A percentile compares a stretch with the other conserved stretches of the same genome.
Conservation (phyloP, 1,140 invertebrate species). For the Charaxes varanes region DNA sequence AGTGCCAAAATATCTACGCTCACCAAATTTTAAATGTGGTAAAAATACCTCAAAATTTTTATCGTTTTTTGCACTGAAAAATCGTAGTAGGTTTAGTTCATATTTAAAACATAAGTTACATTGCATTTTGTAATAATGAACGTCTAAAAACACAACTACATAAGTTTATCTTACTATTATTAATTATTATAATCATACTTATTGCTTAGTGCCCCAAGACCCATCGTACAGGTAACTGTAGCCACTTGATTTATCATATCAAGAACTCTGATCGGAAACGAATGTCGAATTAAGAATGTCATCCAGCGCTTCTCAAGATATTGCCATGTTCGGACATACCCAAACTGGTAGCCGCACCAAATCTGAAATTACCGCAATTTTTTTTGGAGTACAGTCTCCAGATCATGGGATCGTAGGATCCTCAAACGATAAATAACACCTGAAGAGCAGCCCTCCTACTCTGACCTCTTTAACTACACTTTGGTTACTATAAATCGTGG, state of each 20-base stretch:
- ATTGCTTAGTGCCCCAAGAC: conserved; percentile 29
- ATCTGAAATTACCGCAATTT: conserved; percentile 37
- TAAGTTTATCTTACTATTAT: background rate
- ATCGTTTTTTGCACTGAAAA: conserved; percentile 45
- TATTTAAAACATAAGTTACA: no score
- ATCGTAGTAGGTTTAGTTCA: background rate
- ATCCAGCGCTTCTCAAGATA: conserved; percentile 50
- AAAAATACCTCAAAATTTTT: conserved; percentile 28
- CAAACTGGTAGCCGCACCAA: conserved; percentile 39
- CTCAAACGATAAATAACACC: no score
- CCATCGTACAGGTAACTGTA: conserved; percentile 29
- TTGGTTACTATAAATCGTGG: no score
- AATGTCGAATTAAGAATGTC: conserved; percentile 47
- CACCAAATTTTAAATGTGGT: conserved; percentile 17
- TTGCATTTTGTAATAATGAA: no score
- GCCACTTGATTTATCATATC: conserved; percentile 32
- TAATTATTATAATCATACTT: conserved; percentile 25
- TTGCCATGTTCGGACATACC: conserved; percentile 55
- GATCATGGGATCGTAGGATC: no score
- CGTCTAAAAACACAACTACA: background rate
- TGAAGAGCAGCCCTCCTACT: no score
- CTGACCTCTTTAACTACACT: no score
- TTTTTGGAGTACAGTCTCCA: no score
- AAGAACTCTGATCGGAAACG: conserved; percentile 40
- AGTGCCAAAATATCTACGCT: conserved; percentile 38